These are phyloP conservation scores for Dasypogon diadema DNA, from an alignment of 2,888 invertebrate genomes.

Conservation along the genomic window DNA sequence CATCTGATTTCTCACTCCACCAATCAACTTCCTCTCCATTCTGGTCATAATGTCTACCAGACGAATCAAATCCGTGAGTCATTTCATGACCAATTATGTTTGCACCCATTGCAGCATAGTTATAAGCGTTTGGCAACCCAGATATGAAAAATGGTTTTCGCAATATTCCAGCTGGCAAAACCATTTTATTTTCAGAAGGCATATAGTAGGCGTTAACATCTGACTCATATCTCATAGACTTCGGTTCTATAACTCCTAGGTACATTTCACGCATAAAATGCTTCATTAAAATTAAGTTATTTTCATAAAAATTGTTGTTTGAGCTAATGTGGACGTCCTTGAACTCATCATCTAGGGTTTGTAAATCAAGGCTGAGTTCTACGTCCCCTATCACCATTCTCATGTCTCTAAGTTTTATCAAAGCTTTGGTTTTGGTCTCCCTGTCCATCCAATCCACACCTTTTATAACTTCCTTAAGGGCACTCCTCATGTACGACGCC, in stretches of 20 bases:
- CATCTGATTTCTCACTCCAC: neutral
- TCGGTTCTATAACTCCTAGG: neutral
- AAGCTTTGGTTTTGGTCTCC: neutral
- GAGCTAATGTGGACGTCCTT: neutral
- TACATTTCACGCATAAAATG: neutral
- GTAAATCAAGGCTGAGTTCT: neutral
- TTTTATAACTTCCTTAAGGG: conserved; percentile 12
- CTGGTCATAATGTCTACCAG: neutral
- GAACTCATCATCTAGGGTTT: neutral
- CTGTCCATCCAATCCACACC: conserved; percentile 13
- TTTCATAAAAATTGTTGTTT: conserved; percentile 15
- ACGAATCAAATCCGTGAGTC: conserved; percentile 30
- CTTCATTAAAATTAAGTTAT: neutral
- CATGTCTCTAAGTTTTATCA: neutral
- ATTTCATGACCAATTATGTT: conserved; percentile 41
- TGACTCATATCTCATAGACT: neutral
- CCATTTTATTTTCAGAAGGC: neutral
- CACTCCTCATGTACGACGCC: conserved; percentile 13
- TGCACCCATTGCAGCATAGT: conserved; percentile 30
- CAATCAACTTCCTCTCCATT: neutral
- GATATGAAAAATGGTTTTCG: conserved; percentile 22
- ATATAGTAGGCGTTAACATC: conserved; percentile 23
- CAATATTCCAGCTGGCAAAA: conserved; percentile 15
- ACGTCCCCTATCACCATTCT: conserved; percentile 9
- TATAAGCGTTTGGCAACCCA: conserved; percentile 28